A percentile compares a stretch with the other conserved stretches of the same genome.
Evolutionary conservation across 2,888 invertebrate species (phyloP).

Genomic region (Clistopyga incitator): DNA sequence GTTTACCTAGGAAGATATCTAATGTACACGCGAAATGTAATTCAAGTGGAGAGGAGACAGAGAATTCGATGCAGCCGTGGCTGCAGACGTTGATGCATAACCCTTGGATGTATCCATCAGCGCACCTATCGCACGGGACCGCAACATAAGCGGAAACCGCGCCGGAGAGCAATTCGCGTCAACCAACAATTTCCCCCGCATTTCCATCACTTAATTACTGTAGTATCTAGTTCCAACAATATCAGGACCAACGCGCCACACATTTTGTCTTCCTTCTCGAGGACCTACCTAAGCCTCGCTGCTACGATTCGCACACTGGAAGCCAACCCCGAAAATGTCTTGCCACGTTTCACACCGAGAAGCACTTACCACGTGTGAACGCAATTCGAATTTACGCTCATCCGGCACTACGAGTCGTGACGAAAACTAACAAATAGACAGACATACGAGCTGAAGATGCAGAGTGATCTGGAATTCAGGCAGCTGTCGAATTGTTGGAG

Average conservation of each 20-base stretch:
- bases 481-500: not conserved
- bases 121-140: not conserved
- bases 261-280: not conserved
- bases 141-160: not conserved
- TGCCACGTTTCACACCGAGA: not conserved
- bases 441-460: not conserved
- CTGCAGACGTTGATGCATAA: constrained; percentile 1
- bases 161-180: not conserved
- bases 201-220: constrained; percentile 55
- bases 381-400: not conserved
- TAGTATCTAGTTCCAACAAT: constrained; percentile 20
- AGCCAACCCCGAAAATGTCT: not conserved
- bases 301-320: not conserved
- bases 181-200: constrained; percentile 21
- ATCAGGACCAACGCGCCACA: not conserved
- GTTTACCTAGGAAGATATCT: constrained; percentile 1
- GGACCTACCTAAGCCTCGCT: not conserved
- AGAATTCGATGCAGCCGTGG: not conserved
- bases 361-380: not conserved
- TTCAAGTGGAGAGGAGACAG: not conserved
- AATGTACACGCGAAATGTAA: constrained; percentile 11
- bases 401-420: not conserved
- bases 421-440: not conserved
- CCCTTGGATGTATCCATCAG: constrained; percentile 4
- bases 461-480: not conserved